Base-by-base conservation (phyloP, 1,140 invertebrate species). In the Megalonaias nervosa region DNA sequence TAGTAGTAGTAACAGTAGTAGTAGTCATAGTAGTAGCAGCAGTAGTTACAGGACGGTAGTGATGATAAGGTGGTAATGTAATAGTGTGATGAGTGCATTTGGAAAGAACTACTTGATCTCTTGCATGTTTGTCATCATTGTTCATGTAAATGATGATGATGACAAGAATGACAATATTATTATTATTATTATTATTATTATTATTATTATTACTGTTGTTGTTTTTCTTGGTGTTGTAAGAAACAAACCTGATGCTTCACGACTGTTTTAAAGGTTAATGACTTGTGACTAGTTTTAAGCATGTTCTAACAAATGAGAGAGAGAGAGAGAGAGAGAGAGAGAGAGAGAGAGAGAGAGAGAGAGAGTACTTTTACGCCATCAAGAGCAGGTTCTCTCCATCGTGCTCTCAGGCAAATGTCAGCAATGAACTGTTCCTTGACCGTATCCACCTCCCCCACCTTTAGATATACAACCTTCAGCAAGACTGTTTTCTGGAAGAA, bases 381-480 rank as follows among this genome's bases (percentile, higher is more conserved):
- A 19, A 88, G 75, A 38, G 56, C 19, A 1, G 84, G 81, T 75
- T 87, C 86, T 38, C 86, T 69, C 87, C 87, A 88, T 83, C 82
- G 83, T 65, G 84, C 82, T 74, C 85, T 74, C 38, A 89, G 75
- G 70, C 88, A 84, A 17, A 86, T 78, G 61, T 88, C 85, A 19
- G 86, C 87, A 19, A 66, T 71, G 71, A 84, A 89, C 65, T 86
- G 81, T 71, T 89, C 88, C 62, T 85, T 84, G 1, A 88, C 77
- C 3, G 88, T 89, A 67, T 87, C 86, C 31, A 89, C 88, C 23
- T 88, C 86, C 0, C 83, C 85, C 26, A 89, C 81, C 71, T 88
- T 88, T 68, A 88, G 74, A 73, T 88, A 89, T 19, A 85, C 82
- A 14, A 83, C 81, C n/a, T 82, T 78, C 2, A 87, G 23, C 23